Base-by-base conservation (phyloP, 2,888 invertebrate species). In the Drosophila peninsularis region DNA sequence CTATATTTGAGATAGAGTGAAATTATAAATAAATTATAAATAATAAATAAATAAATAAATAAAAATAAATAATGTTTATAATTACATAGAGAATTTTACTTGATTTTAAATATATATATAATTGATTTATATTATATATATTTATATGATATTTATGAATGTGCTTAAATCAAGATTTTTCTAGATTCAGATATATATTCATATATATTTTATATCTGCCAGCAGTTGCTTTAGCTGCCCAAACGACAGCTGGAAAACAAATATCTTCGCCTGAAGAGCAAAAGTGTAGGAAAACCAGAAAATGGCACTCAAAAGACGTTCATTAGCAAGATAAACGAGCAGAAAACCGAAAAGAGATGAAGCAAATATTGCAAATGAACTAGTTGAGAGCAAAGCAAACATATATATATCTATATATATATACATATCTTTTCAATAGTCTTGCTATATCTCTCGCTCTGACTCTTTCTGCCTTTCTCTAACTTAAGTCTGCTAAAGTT, bases 321-420 rank as follows among this genome's bases (percentile, higher is more conserved):
- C 65, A 54, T 65, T 65, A 65, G 30, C 39, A 41, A 54, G 34
- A 65, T 54, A 65, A 64, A 64, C 52, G 65, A 64, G 64, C n/a
- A 9, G 3, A 30, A 30, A 11, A 4, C 9, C 13, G 21, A 52
- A 36, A 0, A 45, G 5, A 17, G 1, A 44, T 13, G 13, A 3
- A 30, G 13, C 13, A 13, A n/a, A 17, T 24, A 37, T 13, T 37
- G 27, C 52, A 64, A 64, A 32, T 34, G 24, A 64, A 49, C 57
- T 37, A 30, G 37, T 30, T 57, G 45, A 14, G 11, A 32, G n/a
- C n/a, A 11, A 21, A n/a, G 6, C 13, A 34, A 24, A 24, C 14
- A 14, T 19, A 47, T 10, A 17, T 47, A 7, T 44, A 24, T 10
- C 14, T 30, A 32, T 27, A 21, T n/a, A 3, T 30, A 17, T n/a